phyloP scores from a whole-genome alignment of 2,113 vertebrate species.

The Mugil cephalus region DNA sequence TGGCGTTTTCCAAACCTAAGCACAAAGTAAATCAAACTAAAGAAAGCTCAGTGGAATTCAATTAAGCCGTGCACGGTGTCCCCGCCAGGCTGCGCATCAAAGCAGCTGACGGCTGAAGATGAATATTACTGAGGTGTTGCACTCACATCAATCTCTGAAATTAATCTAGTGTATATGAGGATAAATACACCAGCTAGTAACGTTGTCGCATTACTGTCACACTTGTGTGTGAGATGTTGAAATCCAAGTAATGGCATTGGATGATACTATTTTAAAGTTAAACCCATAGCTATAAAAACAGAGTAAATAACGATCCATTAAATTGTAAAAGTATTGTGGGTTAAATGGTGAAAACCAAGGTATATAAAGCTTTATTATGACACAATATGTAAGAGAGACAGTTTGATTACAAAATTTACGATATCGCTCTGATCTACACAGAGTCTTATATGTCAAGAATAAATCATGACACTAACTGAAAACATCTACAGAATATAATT shows the following conservation, averaged over 20 bases:
- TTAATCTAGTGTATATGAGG: neutral
- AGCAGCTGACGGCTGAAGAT: constrained; percentile 5
- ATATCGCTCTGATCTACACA: no score
- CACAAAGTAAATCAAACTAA: constrained; percentile 60
- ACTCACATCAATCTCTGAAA: constrained; percentile 15
- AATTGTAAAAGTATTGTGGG: no score
- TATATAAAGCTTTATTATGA: no score
- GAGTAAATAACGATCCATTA: no score
- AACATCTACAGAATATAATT: no score
- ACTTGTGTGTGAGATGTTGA: neutral
- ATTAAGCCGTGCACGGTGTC: neutral
- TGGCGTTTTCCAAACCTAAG: constrained; percentile 47
- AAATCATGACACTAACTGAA: no score
- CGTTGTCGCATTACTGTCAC: constrained; percentile 12
- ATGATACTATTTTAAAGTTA: no score
- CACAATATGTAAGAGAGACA: no score
- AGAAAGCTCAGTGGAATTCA: constrained; percentile 25
- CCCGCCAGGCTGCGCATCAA: constrained; percentile 9
- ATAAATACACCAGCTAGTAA: neutral
- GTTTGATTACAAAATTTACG: no score
- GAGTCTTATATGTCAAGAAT: no score
- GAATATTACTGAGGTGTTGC: constrained; percentile 18
- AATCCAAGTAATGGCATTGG: neutral
- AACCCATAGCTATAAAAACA: no score
- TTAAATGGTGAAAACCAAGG: no score